A percentile compares a stretch with the other conserved stretches of the same genome.
Conservation (phyloP, 2,113 vertebrate species). For the Talpa occidentalis region DNA sequence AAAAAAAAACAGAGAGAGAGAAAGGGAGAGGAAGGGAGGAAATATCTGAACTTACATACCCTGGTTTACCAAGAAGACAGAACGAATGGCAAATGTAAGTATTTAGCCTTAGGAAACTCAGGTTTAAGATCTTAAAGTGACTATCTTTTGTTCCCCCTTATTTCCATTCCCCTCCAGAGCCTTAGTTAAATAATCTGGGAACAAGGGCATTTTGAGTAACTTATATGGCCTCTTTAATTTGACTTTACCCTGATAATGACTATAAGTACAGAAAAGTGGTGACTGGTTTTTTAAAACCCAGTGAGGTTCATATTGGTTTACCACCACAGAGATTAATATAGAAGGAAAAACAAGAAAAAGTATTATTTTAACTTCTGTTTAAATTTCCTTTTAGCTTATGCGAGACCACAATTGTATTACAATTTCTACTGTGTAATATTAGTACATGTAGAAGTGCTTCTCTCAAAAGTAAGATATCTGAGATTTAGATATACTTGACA, state of each 20-base stretch:
- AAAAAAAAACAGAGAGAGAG: neutral
- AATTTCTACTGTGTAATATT: neutral
- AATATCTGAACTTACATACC: neutral
- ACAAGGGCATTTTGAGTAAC: neutral
- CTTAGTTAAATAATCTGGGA: neutral
- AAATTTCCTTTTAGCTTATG: neutral
- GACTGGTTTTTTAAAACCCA: neutral
- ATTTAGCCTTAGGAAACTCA: conserved; percentile 19
- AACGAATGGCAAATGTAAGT: neutral
- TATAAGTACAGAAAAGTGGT: neutral
- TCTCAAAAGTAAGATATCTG: conserved; percentile 17
- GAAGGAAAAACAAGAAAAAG: neutral
- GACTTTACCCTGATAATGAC: neutral
- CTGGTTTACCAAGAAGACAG: conserved; percentile 15
- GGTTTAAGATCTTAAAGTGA: neutral
- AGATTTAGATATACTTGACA: neutral
- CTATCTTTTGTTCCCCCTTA: neutral
- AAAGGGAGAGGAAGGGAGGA: neutral
- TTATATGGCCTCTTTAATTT: neutral
- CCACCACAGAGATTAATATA: neutral
- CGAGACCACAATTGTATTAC: neutral
- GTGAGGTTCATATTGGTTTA: neutral
- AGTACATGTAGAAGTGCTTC: neutral
- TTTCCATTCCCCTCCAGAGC: neutral
- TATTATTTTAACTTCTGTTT: neutral